These are phyloP conservation scores for Epizoanthus scotinus DNA, from an alignment of 92 coral and sea anemone species.

Conservation along the genomic window DNA sequence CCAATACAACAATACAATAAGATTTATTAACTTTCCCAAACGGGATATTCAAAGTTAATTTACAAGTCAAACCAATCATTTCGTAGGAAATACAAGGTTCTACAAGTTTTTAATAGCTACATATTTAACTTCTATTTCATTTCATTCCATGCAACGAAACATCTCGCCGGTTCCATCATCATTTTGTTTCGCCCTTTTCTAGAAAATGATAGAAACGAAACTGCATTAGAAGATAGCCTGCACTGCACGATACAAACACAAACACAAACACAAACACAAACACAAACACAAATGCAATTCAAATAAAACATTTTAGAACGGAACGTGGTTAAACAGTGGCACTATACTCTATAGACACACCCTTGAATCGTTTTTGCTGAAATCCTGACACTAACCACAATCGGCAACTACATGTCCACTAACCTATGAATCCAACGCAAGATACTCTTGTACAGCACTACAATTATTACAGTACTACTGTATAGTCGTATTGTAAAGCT, in stretches of 20 bases:
- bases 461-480: neutral
- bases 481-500: too few species aligned
- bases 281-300: neutral
- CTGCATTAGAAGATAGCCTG: slow-evolving; percentile 27
- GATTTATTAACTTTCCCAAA: too few species aligned
- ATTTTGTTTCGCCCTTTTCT: slow-evolving; percentile 89
- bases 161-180: slow-evolving; percentile 40
- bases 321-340: neutral
- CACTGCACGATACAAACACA: neutral
- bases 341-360: slow-evolving; percentile 27
- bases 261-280: too few species aligned
- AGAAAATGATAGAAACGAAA: slow-evolving; percentile 56
- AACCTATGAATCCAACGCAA: slow-evolving; percentile 14
- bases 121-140: slow-evolving; percentile 21
- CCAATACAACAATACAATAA: too few species aligned
- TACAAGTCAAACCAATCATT: too few species aligned
- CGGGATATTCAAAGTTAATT: too few species aligned
- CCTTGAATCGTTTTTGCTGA: slow-evolving; percentile 31
- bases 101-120: slow-evolving; percentile 31
- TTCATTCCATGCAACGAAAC: slow-evolving; percentile 1
- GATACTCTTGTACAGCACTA: neutral
- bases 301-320: neutral
- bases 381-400: neutral
- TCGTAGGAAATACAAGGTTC: slow-evolving; percentile 37
- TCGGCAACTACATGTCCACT: too few species aligned